These are phyloP conservation scores for Carabus problematicus DNA, from an alignment of 2,888 invertebrate species.

Conservation along the genomic window DNA sequence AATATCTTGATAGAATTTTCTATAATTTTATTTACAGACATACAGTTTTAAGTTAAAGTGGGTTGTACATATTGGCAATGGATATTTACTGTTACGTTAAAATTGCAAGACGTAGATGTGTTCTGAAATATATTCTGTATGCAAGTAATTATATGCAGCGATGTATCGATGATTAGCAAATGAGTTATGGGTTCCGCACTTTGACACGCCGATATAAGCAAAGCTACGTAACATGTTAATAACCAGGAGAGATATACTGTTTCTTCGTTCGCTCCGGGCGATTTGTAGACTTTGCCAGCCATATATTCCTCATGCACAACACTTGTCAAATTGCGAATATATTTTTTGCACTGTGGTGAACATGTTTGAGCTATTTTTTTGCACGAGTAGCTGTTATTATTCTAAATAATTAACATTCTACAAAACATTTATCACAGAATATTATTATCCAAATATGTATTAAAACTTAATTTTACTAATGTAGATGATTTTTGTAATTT, in stretches of 20 bases:
- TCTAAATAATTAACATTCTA: too few relatives aligned
- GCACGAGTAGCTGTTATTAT: too few relatives aligned
- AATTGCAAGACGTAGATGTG: slow-evolving; percentile 1
- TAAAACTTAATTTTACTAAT: slow-evolving; percentile 13
- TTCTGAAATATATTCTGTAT: slow-evolving; percentile 5
- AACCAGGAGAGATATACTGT: slow-evolving; percentile 20
- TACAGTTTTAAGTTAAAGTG: not conserved
- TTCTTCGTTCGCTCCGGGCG: slow-evolving; percentile 12
- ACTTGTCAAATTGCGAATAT: too few relatives aligned
- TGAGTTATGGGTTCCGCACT: slow-evolving; percentile 11
- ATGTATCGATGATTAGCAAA: slow-evolving; percentile 23
- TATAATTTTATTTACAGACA: not conserved
- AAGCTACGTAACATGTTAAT: slow-evolving; percentile 11
- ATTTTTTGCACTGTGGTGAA: too few relatives aligned
- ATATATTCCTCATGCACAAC: too few relatives aligned
- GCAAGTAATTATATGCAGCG: slow-evolving; percentile 18
- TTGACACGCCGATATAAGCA: slow-evolving; percentile 5
- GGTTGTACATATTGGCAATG: not conserved
- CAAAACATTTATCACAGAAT: not conserved
- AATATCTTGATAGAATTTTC: not conserved
- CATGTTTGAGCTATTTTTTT: too few relatives aligned
- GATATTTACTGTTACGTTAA: not conserved
- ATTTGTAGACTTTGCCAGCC: not conserved
- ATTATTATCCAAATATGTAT: not conserved
- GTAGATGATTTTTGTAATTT: not conserved